These are phyloP conservation scores for Nomada ferruginata DNA, from an alignment of 2,888 invertebrate species.

Conservation along the genomic window DNA sequence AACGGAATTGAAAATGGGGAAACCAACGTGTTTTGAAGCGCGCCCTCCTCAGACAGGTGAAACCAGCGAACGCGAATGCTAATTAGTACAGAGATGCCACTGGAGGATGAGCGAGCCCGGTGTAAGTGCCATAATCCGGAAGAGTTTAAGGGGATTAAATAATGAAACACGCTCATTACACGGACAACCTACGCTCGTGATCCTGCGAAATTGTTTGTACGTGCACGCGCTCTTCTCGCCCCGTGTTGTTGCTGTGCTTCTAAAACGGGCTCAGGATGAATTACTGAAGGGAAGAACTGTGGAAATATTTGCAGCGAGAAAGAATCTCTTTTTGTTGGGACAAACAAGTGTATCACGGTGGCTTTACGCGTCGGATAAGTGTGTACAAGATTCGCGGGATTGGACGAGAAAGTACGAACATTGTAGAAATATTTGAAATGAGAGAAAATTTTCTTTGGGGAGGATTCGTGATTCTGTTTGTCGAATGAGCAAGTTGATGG, in stretches of 20 bases:
- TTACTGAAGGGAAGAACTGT: neutral
- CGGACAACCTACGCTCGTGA: conserved; percentile 37
- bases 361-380: neutral
- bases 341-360: neutral
- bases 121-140: conserved; percentile 67
- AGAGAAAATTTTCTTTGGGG: neutral
- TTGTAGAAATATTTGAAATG: neutral
- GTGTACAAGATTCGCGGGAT: neutral
- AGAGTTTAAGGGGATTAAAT: conserved; percentile 69
- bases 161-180: conserved; percentile 68
- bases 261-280: neutral
- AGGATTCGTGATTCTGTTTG: neutral
- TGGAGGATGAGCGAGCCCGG: conserved; percentile 17
- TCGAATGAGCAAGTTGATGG: neutral
- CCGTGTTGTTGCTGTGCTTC: neutral
- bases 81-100: conserved; percentile 61
- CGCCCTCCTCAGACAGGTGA: conserved; percentile 33
- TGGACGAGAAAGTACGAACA: neutral
- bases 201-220: conserved; percentile 37
- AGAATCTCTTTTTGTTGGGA: neutral
- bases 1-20: conserved; percentile 42
- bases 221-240: conserved; percentile 22
- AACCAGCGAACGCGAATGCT: conserved; percentile 49
- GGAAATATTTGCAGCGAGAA: neutral
- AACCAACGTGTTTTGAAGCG: conserved; percentile 20